Evolutionary conservation across 2,797 vertebrate species (phyloP), one percentile per base, ranked within the genome.

Genomic region (Nasua narica): DNA sequence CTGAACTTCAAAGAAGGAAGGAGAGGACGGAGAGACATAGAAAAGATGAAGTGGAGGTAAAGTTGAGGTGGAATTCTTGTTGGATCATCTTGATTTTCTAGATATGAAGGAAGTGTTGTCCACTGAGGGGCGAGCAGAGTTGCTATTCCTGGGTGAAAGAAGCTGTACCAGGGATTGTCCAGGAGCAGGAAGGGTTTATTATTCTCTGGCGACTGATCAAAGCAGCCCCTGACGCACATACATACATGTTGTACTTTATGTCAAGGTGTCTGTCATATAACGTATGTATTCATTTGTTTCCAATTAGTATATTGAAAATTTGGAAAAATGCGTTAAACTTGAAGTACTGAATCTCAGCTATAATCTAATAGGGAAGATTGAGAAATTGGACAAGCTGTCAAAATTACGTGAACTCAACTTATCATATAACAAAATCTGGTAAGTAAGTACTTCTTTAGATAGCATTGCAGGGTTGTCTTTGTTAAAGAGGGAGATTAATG

Each of bases 351-450:
- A 99, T 97, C 98, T 99, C 58, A 98, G 99, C 97, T 98, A 99
- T 96, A 99, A 99, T 96, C 97, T 98, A 32, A 99, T 99, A 92
- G 98, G 98, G 97, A 99, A 98, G 98, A 99, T 99, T 52, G 99
- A 99, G 97, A 99, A 99, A 94, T 1, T 99, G 97, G 99, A 99
- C 35, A 99, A 98, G 69, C 98, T 99, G 82, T 90, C 97, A 78
- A 99, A 98, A 76, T 92, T 99, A 90, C 97, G 98, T 35, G 99
- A 99, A 58, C 99, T 99, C 87, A 99, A 99, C 95, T 98, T 99
- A 91, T 98, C 99, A 4, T 98, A 98, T 98, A 99, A 99, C 97
- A 98, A 94, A 97, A 99, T 99, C 98, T 98, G 98, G 99, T 99
- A 94, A 98, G 98, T 95, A 78, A 76, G 37, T 83, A 12, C 50